Evolutionary conservation across 1,140 invertebrate species (phyloP), one percentile per base, ranked within the genome.

Genomic region (Procambarus virginalis): DNA sequence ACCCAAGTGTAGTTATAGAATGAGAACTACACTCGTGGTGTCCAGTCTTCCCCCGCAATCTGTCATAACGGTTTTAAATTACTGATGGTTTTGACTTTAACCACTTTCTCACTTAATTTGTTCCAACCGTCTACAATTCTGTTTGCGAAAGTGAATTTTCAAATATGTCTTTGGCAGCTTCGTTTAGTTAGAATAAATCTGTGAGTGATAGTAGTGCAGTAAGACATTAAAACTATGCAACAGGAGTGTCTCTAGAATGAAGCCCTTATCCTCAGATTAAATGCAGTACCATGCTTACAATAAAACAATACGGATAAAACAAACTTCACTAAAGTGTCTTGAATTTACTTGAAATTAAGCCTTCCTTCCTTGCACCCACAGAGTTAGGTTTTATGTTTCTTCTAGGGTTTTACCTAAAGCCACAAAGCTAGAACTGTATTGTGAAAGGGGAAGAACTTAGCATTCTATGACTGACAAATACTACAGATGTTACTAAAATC

Each of bases 401-500:
- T 73, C n/a, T 73, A n/a, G n/a, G 34, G n/a, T 34, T 73, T 73
- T 73, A 68, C 20, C 12, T 17, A 4, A 73, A 17, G 20, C 68
- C 34, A 34, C 68, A 20, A 73, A 73, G 68, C 22, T 22, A 14
- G 20, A 68, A 68, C 4, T 73, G 22, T 34, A 20, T 45, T 20
- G 34, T 55, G 5, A 73, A 34, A 2, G 34, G 6, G n/a, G 5
- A 73, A 73, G 14, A 73, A 6, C 4, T 68, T 4, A 68, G 20
- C 64, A 68, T 68, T n/a, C 64, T 55, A 55, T 1, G 8, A 55
- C 12, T 55, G 51, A 64, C 20, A 64, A 73, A 73, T 34, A 34
- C 14, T 20, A n/a, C n/a, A 73, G 60, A n/a, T 73, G 68, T 73
- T 34, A 73, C 68, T 73, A 73, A 73, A 73, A 73, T 73, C 68